Evolutionary conservation across 2,113 vertebrate genomes (phyloP), one percentile per base, ranked within the genome.

Genomic region (Nestor notabilis): DNA sequence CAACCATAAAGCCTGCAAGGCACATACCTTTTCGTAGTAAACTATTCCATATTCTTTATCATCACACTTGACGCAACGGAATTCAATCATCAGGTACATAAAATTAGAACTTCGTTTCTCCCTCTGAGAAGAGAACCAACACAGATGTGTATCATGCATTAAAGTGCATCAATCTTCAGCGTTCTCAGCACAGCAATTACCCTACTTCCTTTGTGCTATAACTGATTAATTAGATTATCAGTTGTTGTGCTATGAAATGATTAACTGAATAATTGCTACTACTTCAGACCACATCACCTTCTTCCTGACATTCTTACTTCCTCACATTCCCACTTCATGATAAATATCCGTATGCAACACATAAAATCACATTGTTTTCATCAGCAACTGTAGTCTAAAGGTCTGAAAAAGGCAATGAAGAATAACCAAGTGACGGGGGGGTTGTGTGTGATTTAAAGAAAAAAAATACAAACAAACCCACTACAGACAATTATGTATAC

Each of bases 11-110:
- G 69, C 37, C 88, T 87, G 63, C 50, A 90, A 95, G 58, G 63
- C n/a, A 93, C 96, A 85, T 98, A 99, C 99, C 99, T 99, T 99
- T 96, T 99, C 99, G 49, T 99, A 99, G 96, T 99, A 99, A 88
- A 99, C 99, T 50, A 99, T 99, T 68, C 98, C 99, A 91, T 99
- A 99, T 81, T 99, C 99, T 94, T 98, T 99, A 92, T 99, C 99
- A 69, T 99, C 99, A 15, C 98, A 98, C 96, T 99, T 99, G 95
- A 99, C 99, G 1, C 99, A 99, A 17, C 99, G 99, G 96, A 99
- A 99, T 95, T 99, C 99, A 98, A 99, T 99, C 99, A 99, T 99
- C 93, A 99, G 98, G 98, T 99, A 99, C 99, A 99, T 99, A 97
- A 99, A 99, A 98, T 99, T 99, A 76, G 99, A 99, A 97, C 99